Evolutionary conservation across 2,797 vertebrate genomes (phyloP), one percentile per base, ranked within the genome.

Genomic region (Neosilurus mollespiculum): DNA sequence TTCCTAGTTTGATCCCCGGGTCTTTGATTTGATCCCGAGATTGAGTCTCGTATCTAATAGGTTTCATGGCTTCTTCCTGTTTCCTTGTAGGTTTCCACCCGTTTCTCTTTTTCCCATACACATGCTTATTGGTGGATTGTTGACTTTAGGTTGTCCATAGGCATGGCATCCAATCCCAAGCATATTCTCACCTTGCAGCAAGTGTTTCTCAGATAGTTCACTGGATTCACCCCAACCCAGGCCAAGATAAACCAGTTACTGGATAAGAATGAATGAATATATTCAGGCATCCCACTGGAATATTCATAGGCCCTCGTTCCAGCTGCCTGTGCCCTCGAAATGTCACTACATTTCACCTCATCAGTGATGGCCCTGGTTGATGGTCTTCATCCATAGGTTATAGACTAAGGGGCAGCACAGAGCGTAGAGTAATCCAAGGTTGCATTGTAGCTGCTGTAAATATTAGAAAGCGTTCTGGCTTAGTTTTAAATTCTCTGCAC

Each of bases 181-280:
- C 51, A 59, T 64, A 51, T 78, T 51, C 14, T 78, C 5, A n/a
- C 58, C 59, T 62, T 58, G 58, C 1, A 5, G 18, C 16, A 26
- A 75, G 73, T 77, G 75, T 37, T 16, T 12, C 58, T 62, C 20
- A 59, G 56, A 77, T 77, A 77, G 73, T 37, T 37, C 22, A 8
- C 58, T 43, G 56, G 75, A 62, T 78, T 64, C 59, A 78, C 37
- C 58, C 34, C 37, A 49, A 24, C 20, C 12, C 11, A 43, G 34
- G 61, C 14, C 22, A 62, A 59, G n/a, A 64, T 51, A 78, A 24
- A 64, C 14, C 9, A 7, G 76, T 64, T 58, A 76, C 54, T 76
- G 9, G 18, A 76, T 59, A 34, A 34, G 54, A 59, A 76, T 59
- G 72, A 76, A 76, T 58, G 54, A 75, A 62, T 77, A 58, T 62